Base-by-base conservation (phyloP, 2,113 vertebrate genomes). In the Helogale parvula region DNA sequence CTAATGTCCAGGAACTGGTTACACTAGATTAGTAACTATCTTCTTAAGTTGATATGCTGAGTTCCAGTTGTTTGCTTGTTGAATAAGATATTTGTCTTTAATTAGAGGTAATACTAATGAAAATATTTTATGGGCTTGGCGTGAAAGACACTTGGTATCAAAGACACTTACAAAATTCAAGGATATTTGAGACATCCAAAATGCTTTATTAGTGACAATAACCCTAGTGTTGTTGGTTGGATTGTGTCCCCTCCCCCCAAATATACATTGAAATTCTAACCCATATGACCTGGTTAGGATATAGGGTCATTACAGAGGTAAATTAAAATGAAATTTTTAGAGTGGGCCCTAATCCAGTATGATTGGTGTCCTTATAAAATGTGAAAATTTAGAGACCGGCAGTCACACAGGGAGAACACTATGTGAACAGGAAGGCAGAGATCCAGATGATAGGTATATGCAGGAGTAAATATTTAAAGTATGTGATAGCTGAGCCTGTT, bases 71-170 rank as follows among this genome's bases (percentile, higher is more conserved):
- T 90, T 91, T 76, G 38, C 50, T 91, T 89, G 17, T 33, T 66
- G 13, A 82, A 87, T 65, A n/a, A 96, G 63, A 82, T 69, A 35
- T 63, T 76, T 66, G 23, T 69, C 38, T 95, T 89, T 96, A 90
- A 86, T 41, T 82, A 87, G 31, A 93, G 14, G n/a, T 87, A 29
- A 77, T 63, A 87, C 14, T 69, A 45, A 68, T 76, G n/a, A 76
- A 81, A 74, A 74, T 52, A 50, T 29, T 92, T 94, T 85, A 52
- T 68, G 45, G 77, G 88, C 16, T 80, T 89, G 69, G 63, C 2
- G 27, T 77, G 41, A 77, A 77, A 17, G 41, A 77, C 74, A 47
- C 38, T 80, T 89, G 27, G 12, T 83, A 41, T 80, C 12, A 85
- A 94, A 94, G 79, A 85, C 5, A 81, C 2, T 45, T 77, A 66